Evolutionary conservation across 2,797 vertebrate species (phyloP), one percentile per base, ranked within the genome.

Genomic region (Ciconia nigra): DNA sequence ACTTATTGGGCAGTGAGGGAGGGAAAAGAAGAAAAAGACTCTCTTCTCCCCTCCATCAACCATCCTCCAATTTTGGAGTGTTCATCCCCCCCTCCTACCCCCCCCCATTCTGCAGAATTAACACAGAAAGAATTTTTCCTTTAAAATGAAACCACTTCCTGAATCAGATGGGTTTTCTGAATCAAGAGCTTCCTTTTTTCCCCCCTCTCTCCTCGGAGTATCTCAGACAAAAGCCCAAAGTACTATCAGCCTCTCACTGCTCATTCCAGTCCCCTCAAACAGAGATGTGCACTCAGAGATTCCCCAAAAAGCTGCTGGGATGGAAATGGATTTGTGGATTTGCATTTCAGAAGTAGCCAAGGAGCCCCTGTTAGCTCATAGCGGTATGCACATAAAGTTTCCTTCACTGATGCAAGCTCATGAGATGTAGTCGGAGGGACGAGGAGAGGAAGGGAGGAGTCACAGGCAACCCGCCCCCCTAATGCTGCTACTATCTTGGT

Each of bases 401-500:
- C 79, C 80, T 24, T 52, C 78, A 31, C 66, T 22, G 35, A 13
- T 49, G 33, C 59, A 46, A 51, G 26, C 57, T 46, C 57, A 35
- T 14, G 51, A 71, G 52, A 46, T 39, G 71, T 11, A 29, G 19
- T 26, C 3, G 1, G 42, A 84, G 33, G 79, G 79, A 90, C 5
- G 8, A 92, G 35, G 58, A 79, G 41, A 20, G 54, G 86, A 74
- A 93, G 92, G 97, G 97, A 3, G 97, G 97, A 97, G 97, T 12
- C 87, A 59, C 4, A 13, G n/a, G 20, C 44, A 91, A 18, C 66
- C 73, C 90, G 33, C 21, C 85, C 73, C 65, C 4, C 11, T 3
- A 42, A 17, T 22, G 49, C 77, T 74, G 80, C 66, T 59, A 9
- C 2, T 0, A 6, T 62, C 42, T 77, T 69, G 49, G 25, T 80